Conservation (phyloP, 2,113 vertebrate species). For the Neotragus moschatus region DNA sequence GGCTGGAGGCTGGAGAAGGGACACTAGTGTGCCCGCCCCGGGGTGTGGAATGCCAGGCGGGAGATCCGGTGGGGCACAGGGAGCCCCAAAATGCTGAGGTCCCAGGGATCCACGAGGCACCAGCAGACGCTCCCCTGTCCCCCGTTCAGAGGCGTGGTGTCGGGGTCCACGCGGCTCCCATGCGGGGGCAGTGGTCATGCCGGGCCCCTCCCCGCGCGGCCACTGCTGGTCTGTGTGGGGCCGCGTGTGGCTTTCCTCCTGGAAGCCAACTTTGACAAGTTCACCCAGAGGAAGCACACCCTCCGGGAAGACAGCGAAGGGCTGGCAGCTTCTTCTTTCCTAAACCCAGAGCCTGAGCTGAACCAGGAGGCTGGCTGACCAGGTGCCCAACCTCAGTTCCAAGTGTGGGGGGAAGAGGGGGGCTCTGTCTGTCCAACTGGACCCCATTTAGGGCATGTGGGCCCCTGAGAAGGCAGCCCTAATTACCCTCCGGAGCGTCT, state of each 20-base stretch:
- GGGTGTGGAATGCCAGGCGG: background rate
- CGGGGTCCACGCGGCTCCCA: rapidly evolving
- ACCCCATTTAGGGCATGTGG: background rate
- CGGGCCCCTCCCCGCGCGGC: background rate
- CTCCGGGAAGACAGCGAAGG: background rate
- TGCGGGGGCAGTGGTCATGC: rapidly evolving
- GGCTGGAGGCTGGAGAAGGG: background rate
- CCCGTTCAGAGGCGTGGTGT: background rate
- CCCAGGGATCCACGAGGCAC: background rate
- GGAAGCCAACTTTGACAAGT: background rate
- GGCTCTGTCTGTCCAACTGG: background rate
- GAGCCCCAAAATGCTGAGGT: background rate
- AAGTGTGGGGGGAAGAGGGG: background rate
- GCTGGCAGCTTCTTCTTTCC: background rate
- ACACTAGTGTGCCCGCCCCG: background rate
- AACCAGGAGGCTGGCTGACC: background rate
- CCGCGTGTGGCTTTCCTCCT: background rate
- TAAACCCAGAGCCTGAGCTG: background rate
- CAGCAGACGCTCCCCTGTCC: rapidly evolving
- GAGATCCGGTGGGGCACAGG: background rate
- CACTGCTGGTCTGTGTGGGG: background rate
- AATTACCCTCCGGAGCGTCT: background rate
- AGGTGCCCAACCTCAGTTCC: background rate
- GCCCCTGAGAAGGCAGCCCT: background rate
- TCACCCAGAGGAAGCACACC: background rate